Evolutionary conservation across 2,797 vertebrate species (phyloP).

Genomic region (Salarias fasciatus): DNA sequence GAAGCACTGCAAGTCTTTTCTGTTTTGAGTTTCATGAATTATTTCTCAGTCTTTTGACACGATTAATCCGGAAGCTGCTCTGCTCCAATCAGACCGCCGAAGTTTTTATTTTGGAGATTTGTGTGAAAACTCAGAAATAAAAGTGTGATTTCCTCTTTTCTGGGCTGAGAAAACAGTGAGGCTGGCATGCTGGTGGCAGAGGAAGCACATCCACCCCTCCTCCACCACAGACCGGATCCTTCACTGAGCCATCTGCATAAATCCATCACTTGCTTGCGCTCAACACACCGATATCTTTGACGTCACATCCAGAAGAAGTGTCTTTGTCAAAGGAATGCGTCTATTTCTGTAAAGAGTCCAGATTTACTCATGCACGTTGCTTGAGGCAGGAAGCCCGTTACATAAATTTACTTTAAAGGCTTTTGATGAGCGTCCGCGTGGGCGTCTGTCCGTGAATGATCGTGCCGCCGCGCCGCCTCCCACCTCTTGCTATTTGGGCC

Average conservation of each 20-base stretch:
- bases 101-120: conserved; percentile 11
- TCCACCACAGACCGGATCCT: too few species aligned
- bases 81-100: neutral
- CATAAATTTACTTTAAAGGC: conserved; percentile 37
- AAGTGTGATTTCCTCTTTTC: too few species aligned
- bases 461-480: conserved; percentile 51
- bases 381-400: conserved; percentile 54
- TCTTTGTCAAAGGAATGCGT: neutral
- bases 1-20: too few species aligned
- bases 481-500: conserved; percentile 65
- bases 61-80: conserved; percentile 12
- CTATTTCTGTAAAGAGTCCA: conserved; percentile 58
- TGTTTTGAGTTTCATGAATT: conserved; percentile 1
- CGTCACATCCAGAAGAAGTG: too few species aligned
- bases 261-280: too few species aligned
- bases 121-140: conserved; percentile 6
- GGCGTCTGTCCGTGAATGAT: conserved; percentile 54
- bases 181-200: too few species aligned
- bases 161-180: too few species aligned
- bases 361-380: conserved; percentile 34
- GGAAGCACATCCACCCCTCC: too few species aligned
- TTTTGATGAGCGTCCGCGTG: conserved; percentile 49
- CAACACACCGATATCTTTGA: too few species aligned
- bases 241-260: too few species aligned
- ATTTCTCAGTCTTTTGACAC: conserved; percentile 15